These are phyloP conservation scores for Aphelenchoides avenae DNA, from an alignment of 1,140 invertebrate genomes.

Conservation along the genomic window DNA sequence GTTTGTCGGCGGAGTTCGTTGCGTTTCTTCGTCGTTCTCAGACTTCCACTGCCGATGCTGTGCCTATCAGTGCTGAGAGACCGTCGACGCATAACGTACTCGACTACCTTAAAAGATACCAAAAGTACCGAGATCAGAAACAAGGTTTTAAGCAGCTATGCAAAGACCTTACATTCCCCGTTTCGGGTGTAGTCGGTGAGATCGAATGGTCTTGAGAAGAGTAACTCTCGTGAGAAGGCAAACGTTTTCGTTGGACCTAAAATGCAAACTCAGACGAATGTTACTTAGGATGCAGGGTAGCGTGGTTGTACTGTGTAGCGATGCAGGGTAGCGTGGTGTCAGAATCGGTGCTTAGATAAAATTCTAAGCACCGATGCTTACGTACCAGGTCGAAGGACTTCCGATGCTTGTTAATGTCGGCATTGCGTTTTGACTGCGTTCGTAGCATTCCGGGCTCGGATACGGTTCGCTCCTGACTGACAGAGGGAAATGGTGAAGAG, in stretches of 20 bases:
- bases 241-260: conserved; percentile 38
- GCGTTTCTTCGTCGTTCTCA: too few relatives aligned
- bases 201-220: conserved; percentile 48
- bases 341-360: background rate
- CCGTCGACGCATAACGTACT: conserved; percentile 23
- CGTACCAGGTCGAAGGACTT: background rate
- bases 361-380: background rate
- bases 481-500: too few relatives aligned
- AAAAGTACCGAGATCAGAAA: background rate
- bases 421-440: background rate
- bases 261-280: conserved; percentile 4
- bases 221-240: conserved; percentile 40
- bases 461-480: too few relatives aligned
- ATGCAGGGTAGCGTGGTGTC: background rate
- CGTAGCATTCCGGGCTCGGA: too few relatives aligned
- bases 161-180: background rate
- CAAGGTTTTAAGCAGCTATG: background rate
- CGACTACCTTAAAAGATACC: conserved; percentile 19
- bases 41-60: conserved; percentile 1
- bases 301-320: background rate
- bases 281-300: background rate
- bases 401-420: background rate
- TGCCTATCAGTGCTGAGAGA: conserved; percentile 27
- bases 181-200: conserved; percentile 44
- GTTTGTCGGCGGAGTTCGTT: conserved; percentile 24